Conservation (phyloP, 1,140 invertebrate genomes). For the Ruditapes philippinarum region DNA sequence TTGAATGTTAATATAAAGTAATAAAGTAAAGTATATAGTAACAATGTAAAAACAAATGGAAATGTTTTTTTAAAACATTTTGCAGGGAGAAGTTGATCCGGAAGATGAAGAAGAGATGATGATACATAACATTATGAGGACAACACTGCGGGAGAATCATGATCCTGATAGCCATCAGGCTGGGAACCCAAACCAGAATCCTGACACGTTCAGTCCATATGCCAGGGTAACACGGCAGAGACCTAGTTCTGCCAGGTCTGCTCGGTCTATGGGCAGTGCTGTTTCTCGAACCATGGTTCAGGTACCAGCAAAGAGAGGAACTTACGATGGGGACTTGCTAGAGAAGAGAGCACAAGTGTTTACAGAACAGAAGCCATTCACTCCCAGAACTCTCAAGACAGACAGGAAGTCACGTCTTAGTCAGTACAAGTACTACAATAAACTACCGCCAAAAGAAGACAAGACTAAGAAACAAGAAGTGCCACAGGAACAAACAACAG, state of each 20-base stretch:
- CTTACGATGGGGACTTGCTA: slow-evolving; percentile 83
- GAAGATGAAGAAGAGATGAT: slow-evolving; percentile 81
- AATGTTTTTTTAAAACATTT: too few relatives aligned
- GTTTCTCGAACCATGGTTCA: slow-evolving; percentile 63
- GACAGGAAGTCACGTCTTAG: slow-evolving; percentile 81
- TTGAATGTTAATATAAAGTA: too few relatives aligned
- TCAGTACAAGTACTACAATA: slow-evolving; percentile 83
- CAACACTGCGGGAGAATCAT: slow-evolving; percentile 70
- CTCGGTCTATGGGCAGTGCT: slow-evolving; percentile 60
- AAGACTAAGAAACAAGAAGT: not conserved
- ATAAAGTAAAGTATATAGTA: too few relatives aligned
- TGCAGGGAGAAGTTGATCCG: slow-evolving; percentile 76
- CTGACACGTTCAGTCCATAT: slow-evolving; percentile 35
- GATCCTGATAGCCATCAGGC: slow-evolving; percentile 66
- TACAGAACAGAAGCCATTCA: slow-evolving; percentile 84
- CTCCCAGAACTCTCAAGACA: slow-evolving; percentile 83
- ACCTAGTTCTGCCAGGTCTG: slow-evolving; percentile 56
- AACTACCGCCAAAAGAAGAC: slow-evolving; percentile 72
- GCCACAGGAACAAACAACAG: not conserved
- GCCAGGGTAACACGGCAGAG: slow-evolving; percentile 29
- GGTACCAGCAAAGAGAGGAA: slow-evolving; percentile 69
- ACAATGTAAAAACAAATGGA: too few relatives aligned
- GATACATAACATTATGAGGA: slow-evolving; percentile 80
- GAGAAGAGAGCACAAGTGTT: slow-evolving; percentile 82
- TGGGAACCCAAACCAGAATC: slow-evolving; percentile 36